phyloP scores from a whole-genome alignment of 2,888 invertebrate genomes.

The Dasypogon diadema region DNA sequence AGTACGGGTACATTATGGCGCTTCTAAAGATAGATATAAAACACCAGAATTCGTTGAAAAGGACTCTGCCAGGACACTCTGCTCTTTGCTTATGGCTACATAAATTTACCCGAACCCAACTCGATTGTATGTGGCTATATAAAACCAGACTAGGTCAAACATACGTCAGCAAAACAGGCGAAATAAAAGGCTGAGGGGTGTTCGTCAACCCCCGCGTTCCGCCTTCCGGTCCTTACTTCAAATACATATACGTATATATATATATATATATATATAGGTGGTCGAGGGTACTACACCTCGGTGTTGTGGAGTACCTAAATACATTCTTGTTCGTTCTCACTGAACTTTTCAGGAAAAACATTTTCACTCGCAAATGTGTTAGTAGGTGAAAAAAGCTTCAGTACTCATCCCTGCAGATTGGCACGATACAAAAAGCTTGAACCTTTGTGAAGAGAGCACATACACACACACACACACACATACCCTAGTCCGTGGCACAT shows the following conservation, averaged over 20 bases:
- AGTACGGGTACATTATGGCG: too few species aligned
- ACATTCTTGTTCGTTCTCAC: not conserved
- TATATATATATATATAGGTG: not conserved
- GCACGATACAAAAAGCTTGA: conserved; percentile 31
- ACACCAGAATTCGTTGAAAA: not conserved
- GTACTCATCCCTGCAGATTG: conserved; percentile 21
- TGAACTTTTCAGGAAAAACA: not conserved
- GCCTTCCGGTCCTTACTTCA: conserved; percentile 20
- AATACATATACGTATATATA: not conserved
- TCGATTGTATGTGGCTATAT: conserved; percentile 38
- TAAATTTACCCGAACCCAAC: not conserved
- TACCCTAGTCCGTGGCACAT: not conserved
- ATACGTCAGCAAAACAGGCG: conserved; percentile 44
- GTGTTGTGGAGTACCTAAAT: not conserved
- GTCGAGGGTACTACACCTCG: not conserved
- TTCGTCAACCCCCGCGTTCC: conserved; percentile 7
- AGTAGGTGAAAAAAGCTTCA: conserved; percentile 43
- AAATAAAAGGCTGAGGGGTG: conserved; percentile 22
- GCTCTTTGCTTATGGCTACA: not conserved
- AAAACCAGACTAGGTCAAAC: conserved; percentile 45
- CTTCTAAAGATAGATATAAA: not conserved
- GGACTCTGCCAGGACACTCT: not conserved
- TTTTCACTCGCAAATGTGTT: conserved; percentile 31
- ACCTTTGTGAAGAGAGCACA: too few species aligned
- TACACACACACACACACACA: too few species aligned